Conservation (phyloP, 2,888 invertebrate species). For the Mylabris sibirica region DNA sequence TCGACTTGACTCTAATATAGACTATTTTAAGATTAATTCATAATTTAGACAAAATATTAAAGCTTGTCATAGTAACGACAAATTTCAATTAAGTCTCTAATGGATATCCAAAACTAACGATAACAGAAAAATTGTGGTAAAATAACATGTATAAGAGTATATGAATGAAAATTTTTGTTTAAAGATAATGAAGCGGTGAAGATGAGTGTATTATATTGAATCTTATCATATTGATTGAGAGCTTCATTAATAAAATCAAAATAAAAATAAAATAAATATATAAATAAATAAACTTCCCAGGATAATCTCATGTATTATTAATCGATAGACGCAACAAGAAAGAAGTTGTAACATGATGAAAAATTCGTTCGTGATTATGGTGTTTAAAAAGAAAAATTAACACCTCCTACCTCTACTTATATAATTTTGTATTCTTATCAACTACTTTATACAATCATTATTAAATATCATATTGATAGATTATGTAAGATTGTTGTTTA, state of each 20-base stretch:
- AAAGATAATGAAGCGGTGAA: slow-evolving; percentile 1
- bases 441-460: not conserved
- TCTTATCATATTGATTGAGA: not conserved
- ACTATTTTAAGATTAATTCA: too few relatives aligned
- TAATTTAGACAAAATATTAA: too few relatives aligned
- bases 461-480: not conserved
- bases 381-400: not conserved
- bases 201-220: not conserved
- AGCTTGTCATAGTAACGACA: too few relatives aligned
- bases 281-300: not conserved
- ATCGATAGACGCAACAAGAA: not conserved
- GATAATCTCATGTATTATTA: not conserved
- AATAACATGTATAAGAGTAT: too few relatives aligned
- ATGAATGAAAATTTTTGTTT: too few relatives aligned
- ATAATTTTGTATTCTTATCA: slow-evolving; percentile 6
- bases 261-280: not conserved
- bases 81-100: too few relatives aligned
- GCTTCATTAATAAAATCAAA: slow-evolving; percentile 1
- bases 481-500: slow-evolving; percentile 9
- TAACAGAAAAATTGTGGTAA: not conserved
- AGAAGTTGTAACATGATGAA: too few relatives aligned
- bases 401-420: not conserved
- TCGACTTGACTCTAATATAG: too few relatives aligned
- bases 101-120: not conserved
- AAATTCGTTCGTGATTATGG: not conserved